A percentile compares a stretch with the other conserved stretches of the same genome.
phyloP scores from a whole-genome alignment of 2,113 vertebrate genomes.

The Tenrec ecaudatus region DNA sequence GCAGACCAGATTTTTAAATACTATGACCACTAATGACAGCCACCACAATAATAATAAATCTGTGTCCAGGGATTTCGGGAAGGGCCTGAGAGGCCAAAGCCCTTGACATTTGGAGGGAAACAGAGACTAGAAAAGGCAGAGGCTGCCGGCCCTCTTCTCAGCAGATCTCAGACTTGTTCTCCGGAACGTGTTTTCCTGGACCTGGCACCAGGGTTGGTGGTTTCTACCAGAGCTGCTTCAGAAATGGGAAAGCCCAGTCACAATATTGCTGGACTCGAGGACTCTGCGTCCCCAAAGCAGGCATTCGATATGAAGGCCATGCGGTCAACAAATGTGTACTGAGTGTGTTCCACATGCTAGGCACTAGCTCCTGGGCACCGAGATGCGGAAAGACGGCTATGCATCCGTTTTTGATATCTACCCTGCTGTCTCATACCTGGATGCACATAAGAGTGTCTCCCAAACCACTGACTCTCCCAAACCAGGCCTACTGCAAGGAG shows the following conservation, averaged over 20 bases:
- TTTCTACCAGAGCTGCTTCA: background rate
- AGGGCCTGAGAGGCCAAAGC: background rate
- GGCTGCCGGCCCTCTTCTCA: background rate
- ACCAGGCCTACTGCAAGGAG: fast-evolving
- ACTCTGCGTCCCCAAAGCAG: background rate
- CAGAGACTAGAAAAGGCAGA: background rate
- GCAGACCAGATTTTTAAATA: slow-evolving; percentile 68
- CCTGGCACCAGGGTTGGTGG: too few relatives aligned
- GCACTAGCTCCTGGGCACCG: background rate
- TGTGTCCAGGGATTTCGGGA: background rate
- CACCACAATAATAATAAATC: slow-evolving; percentile 44
- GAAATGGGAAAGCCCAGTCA: background rate
- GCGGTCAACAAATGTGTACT: background rate
- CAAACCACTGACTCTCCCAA: background rate
- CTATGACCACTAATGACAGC: background rate
- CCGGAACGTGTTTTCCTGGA: background rate
- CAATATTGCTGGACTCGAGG: background rate
- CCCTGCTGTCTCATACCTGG: background rate
- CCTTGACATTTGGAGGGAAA: background rate
- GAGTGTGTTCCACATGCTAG: background rate
- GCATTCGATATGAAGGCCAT: too few relatives aligned
- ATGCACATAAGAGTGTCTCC: background rate
- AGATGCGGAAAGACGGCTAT: background rate
- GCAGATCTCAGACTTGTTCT: background rate
- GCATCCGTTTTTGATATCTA: background rate